Base-by-base conservation (phyloP, 2,113 vertebrate genomes). In the Carassius carassius region DNA sequence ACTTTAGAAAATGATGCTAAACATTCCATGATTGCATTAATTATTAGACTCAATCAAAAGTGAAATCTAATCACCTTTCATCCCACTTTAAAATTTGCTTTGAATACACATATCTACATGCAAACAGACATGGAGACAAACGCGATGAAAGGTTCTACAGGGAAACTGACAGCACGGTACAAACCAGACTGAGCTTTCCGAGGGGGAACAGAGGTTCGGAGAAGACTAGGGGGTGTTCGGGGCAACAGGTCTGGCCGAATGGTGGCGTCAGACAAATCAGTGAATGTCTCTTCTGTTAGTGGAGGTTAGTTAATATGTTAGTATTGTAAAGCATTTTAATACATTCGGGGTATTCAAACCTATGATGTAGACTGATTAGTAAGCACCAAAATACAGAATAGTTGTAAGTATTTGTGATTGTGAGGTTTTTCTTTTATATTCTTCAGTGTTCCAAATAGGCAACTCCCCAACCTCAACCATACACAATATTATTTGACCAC, bases 221-320 rank as follows among this genome's bases (percentile, higher is more conserved):
- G 87, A 67, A 78, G 77, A 73, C 75, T 88, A 88, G 81, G 32
- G 23, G 87, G 83, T 75, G 89, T 84, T 44, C 35, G 87, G 78
- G 90, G 91, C 56, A 90, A 87, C 84, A 90, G 82, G 47, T 29
- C 90, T 8, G 89, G 86, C 51, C 86, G 90, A 73, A 90, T 63
- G 29, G 89, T 89, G 82, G 90, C 47, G 5, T 35, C 85, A 88
- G 87, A 89, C 49, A 81, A 72, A 83, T 89, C 89, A 76, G 79
- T 70, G 44, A 56, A 49, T 78, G 29, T 85, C 67, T 90, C 87
- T 75, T 89, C 91, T 92, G 91, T 90, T 86, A 90, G 87, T 78
- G 65, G 81, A 81, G 62, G 84, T 85, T 87, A 78, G 84, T 85
- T 87, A 78, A 62, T 73, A 85, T 76, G 85, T 91, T 90, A 91